A percentile compares a stretch with the other conserved stretches of the same genome.
phyloP scores from a whole-genome alignment of 2,888 invertebrate species.

The Hoplodrina blanda region DNA sequence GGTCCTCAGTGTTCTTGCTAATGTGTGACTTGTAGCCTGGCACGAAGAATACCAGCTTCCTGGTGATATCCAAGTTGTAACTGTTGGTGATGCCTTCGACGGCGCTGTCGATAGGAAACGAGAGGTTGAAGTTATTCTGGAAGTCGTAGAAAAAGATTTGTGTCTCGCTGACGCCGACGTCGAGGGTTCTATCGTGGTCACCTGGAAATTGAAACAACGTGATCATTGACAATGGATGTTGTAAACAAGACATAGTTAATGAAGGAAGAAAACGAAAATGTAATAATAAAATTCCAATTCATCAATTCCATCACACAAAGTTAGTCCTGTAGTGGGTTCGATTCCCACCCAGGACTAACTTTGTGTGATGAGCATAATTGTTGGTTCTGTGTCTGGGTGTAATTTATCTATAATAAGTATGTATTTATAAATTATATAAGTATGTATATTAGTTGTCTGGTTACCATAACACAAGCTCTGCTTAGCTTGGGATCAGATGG shows the following conservation, averaged over 20 bases:
- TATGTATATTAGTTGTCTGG: too few species aligned
- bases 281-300: too few species aligned
- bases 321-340: too few species aligned
- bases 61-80: slow-evolving; percentile 80
- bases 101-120: slow-evolving; percentile 76
- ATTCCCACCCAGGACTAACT: too few species aligned
- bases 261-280: background rate
- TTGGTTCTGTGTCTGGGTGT: too few species aligned
- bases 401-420: too few species aligned
- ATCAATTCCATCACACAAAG: too few species aligned
- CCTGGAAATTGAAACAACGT: slow-evolving; percentile 72
- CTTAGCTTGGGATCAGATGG: too few species aligned
- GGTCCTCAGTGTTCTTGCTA: slow-evolving; percentile 78
- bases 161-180: slow-evolving; percentile 77
- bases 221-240: background rate
- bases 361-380: too few species aligned
- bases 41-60: slow-evolving; percentile 83
- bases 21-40: slow-evolving; percentile 87
- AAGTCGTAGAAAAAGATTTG: slow-evolving; percentile 86
- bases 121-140: slow-evolving; percentile 81
- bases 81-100: slow-evolving; percentile 73
- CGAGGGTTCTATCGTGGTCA: slow-evolving; percentile 79
- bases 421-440: too few species aligned
- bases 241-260: background rate
- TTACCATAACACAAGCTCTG: too few species aligned